Evolutionary conservation across 2,113 vertebrate species (phyloP).

Genomic region (Spheniscus mendiculus): DNA sequence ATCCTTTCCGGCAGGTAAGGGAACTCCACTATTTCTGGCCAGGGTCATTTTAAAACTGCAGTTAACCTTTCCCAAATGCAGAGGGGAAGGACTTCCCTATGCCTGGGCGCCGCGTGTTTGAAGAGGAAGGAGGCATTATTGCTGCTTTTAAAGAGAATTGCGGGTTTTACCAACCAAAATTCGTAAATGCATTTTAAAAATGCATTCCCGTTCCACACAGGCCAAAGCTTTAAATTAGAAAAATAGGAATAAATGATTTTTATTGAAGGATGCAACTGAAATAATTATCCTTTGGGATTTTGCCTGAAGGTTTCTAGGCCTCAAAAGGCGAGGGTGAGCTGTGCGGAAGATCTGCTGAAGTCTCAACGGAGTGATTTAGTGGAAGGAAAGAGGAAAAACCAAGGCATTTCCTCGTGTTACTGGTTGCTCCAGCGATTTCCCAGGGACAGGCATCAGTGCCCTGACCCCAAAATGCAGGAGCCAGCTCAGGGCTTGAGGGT

Average conservation of each 20-base stretch:
- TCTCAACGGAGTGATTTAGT: not conserved
- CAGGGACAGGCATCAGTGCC: not conserved
- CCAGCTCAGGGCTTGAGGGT: not conserved
- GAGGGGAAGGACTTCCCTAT: not conserved
- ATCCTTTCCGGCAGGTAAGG: not conserved
- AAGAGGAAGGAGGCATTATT: accelerated
- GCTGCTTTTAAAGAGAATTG: not conserved
- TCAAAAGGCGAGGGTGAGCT: not conserved
- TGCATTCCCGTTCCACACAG: not conserved
- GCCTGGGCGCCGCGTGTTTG: not conserved
- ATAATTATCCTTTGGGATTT: not conserved
- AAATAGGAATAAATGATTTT: accelerated
- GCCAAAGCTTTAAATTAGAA: not conserved
- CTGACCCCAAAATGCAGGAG: not conserved
- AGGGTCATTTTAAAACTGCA: accelerated
- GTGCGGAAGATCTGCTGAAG: not conserved
- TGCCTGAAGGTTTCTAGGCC: not conserved
- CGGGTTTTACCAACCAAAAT: not conserved
- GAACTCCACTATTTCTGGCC: not conserved
- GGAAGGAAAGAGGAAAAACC: not conserved
- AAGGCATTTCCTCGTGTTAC: not conserved
- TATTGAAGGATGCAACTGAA: not conserved
- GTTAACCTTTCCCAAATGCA: not conserved
- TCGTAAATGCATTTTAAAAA: not conserved
- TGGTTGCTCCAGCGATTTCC: not conserved